These are phyloP conservation scores for Drosophila subpulchrella DNA, from an alignment of 1,140 invertebrate genomes.

Conservation along the genomic window DNA sequence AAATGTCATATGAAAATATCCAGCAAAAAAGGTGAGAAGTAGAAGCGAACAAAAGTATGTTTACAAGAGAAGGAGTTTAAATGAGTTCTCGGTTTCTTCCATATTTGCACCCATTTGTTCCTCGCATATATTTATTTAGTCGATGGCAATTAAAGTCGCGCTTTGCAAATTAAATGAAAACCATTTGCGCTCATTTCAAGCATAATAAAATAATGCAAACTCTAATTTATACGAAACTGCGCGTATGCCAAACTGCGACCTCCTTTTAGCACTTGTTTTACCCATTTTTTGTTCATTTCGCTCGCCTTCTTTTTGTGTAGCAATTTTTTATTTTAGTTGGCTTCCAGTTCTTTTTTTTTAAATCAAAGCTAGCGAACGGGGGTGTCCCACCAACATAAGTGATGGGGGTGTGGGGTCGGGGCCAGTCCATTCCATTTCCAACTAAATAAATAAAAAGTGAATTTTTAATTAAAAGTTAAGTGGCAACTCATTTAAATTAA, in stretches of 20 bases:
- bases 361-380: slow-evolving; percentile 65
- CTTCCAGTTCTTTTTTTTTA: slow-evolving; percentile 67
- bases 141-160: slow-evolving; percentile 71
- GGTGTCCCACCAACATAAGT: slow-evolving; percentile 44
- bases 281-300: slow-evolving; percentile 15
- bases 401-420: slow-evolving; percentile 19
- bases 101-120: slow-evolving; percentile 67
- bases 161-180: slow-evolving; percentile 72
- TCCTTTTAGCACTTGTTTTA: slow-evolving; percentile 28
- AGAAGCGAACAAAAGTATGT: slow-evolving; percentile 9
- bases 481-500: slow-evolving; percentile 83
- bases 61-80: slow-evolving; percentile 15
- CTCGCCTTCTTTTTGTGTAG: slow-evolving; percentile 22
- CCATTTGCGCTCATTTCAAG: slow-evolving; percentile 76
- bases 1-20: too few species aligned
- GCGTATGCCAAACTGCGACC: slow-evolving; percentile 39
- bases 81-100: slow-evolving; percentile 13
- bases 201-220: slow-evolving; percentile 81
- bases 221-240: slow-evolving; percentile 75
- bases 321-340: slow-evolving; percentile 73
- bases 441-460: slow-evolving; percentile 83
- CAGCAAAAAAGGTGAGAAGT: background rate
- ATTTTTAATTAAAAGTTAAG: slow-evolving; percentile 84
- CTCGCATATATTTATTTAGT: slow-evolving; percentile 55
- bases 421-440: slow-evolving; percentile 73